Evolutionary conservation across 1,140 invertebrate species (phyloP), one percentile per base, ranked within the genome.

Genomic region (Parapsyche elsis): DNA sequence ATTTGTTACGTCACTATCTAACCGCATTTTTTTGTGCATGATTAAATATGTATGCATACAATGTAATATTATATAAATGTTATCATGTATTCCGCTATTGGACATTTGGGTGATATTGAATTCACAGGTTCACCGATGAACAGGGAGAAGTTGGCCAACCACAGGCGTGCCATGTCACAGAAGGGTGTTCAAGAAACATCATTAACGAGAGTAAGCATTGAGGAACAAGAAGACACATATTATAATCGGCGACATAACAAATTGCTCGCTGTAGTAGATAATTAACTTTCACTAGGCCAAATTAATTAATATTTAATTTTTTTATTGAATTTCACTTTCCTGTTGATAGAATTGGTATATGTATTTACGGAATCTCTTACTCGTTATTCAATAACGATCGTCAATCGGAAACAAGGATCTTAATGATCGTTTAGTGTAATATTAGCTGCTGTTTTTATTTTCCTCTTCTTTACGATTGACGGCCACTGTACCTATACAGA

Each of bases 131-230:
- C 93, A 81, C 93, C 93, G 79, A 93, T 94, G 87, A 94, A 94
- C 89, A 93, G 91, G 87, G 92, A 92, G 89, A 94, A 93, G 89
- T 89, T 94, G 88, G 92, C 92, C 85, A 93, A 93, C 87, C 92
- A 93, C 84, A 88, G 86, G 88, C 85, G 88, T 84, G 89, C 91
- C 85, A 90, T 90, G 84, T 91, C 91, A 86, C 89, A 91, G 89
- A 89, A 90, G 84, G 90, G 90, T 85, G 91, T 94, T 83, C 93
- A 94, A 88, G 94, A 94, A 89, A 94, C 93, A 64, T 92, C 93
- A 78, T 90, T 94, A 86, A 94, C 90, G 84, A 87, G 91, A 90
- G 91, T 92, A 92, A 92, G 91, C 86, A 84, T 85, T 79, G 84
- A 84, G 73, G 74, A 74, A 14, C 67, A 80, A 53, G 77, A 84